These are phyloP conservation scores for Gymnobelideus leadbeateri DNA, from an alignment of 2,113 vertebrate genomes.

Conservation along the genomic window DNA sequence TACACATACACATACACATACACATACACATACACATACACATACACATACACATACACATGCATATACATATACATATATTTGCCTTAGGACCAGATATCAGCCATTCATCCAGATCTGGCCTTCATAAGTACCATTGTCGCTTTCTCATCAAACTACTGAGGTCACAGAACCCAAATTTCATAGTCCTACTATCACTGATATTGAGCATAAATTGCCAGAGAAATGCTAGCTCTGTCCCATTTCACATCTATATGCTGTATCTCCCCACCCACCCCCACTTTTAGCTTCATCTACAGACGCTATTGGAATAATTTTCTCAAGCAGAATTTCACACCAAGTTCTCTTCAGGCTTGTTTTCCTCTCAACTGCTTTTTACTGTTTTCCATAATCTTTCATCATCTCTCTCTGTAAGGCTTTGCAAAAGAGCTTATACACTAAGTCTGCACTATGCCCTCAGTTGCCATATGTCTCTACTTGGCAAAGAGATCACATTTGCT, in stretches of 20 bases:
- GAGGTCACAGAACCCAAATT: neutral
- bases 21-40: no score
- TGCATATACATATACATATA: no score
- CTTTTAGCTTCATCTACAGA: neutral
- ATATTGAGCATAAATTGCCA: neutral
- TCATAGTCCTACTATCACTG: neutral
- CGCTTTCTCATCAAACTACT: neutral
- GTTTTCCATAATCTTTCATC: neutral
- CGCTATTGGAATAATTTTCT: neutral
- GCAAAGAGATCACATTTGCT: neutral
- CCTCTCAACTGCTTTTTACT: neutral
- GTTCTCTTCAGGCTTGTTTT: constrained; percentile 6
- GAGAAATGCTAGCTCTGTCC: neutral
- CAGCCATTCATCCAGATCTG: neutral
- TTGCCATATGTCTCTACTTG: constrained; percentile 5
- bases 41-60: no score
- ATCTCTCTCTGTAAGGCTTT: neutral
- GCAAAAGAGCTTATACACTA: neutral
- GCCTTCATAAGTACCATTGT: neutral
- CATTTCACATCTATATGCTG: neutral
- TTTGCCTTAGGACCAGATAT: neutral
- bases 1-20: no score
- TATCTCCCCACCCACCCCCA: neutral
- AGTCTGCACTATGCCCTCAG: neutral
- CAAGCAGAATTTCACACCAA: neutral